Percentiles rank a stretch among this genome's conserved stretches.
phyloP scores from a whole-genome alignment of 2,888 invertebrate genomes.

The Ornithoptera priamus region DNA sequence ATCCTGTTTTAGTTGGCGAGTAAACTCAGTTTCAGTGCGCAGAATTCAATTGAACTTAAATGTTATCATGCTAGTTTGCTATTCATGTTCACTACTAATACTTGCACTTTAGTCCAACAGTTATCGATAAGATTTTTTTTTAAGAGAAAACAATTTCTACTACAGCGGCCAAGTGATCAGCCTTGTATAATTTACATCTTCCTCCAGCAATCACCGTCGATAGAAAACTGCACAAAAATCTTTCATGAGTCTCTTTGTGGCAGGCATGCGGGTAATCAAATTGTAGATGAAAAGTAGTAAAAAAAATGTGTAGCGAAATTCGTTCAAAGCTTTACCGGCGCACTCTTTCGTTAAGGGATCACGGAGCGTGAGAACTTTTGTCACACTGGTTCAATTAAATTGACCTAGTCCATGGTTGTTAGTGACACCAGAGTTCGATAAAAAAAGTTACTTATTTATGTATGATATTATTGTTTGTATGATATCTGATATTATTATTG shows the following conservation, averaged over 20 bases:
- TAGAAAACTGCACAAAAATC: no score
- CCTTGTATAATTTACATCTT: no score
- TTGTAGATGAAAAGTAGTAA: background rate
- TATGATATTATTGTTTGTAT: no score
- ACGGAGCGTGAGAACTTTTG: background rate
- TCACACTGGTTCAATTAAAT: background rate
- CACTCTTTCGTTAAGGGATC: background rate
- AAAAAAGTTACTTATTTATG: no score
- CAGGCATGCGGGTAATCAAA: conserved; percentile 1
- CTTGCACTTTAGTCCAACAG: no score
- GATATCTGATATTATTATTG: no score
- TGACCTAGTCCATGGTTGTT: background rate
- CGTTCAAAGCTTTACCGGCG: conserved; percentile 1
- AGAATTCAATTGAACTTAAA: background rate
- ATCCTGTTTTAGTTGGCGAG: background rate
- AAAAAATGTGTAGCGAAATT: background rate
- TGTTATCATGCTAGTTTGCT: no score
- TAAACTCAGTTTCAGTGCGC: background rate
- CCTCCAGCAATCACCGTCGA: no score
- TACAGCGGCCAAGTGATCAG: no score
- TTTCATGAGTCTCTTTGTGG: background rate
- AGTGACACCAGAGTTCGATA: background rate
- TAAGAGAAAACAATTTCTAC: no score
- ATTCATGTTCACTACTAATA: no score
- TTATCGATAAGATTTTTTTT: no score